Evolutionary conservation across 2,113 vertebrate species (phyloP).

Genomic region (Scomber colias): DNA sequence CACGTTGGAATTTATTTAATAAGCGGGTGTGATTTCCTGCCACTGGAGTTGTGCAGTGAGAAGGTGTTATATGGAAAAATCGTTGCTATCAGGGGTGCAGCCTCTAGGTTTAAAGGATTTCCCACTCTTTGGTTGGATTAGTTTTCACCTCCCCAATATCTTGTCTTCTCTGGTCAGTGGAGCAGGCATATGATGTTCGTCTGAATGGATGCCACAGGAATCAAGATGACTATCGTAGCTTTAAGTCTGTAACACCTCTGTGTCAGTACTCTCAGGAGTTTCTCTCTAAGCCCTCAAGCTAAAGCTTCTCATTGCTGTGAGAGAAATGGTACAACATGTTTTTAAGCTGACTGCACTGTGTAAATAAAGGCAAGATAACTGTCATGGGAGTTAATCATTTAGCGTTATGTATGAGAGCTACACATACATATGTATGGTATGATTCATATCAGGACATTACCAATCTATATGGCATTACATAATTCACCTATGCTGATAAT

Average conservation of each 20-base stretch:
- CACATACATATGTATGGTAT: constrained; percentile 5
- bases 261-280: constrained; percentile 33
- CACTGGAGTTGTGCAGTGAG: constrained; percentile 30
- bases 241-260: constrained; percentile 16
- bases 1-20: constrained; percentile 54
- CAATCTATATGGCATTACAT: constrained; percentile 7
- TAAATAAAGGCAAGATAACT: constrained; percentile 8
- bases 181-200: constrained; percentile 59
- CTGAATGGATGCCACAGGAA: constrained; percentile 60
- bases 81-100: constrained; percentile 61
- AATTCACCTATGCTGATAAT: constrained; percentile 36
- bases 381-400: constrained; percentile 7
- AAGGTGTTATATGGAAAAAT: constrained; percentile 40
- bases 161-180: constrained; percentile 65
- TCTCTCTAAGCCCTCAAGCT: constrained; percentile 16
- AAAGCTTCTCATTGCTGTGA: constrained; percentile 21
- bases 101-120: constrained; percentile 70
- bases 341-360: not conserved
- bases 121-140: constrained; percentile 62
- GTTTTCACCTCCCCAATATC: constrained; percentile 62
- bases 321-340: constrained; percentile 1
- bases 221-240: constrained; percentile 55
- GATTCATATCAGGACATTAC: constrained; percentile 26
- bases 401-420: not conserved
- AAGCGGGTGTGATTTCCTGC: constrained; percentile 49